Evolutionary conservation across 2,888 invertebrate genomes (phyloP).

Genomic region (Habrosyne pyritoides): DNA sequence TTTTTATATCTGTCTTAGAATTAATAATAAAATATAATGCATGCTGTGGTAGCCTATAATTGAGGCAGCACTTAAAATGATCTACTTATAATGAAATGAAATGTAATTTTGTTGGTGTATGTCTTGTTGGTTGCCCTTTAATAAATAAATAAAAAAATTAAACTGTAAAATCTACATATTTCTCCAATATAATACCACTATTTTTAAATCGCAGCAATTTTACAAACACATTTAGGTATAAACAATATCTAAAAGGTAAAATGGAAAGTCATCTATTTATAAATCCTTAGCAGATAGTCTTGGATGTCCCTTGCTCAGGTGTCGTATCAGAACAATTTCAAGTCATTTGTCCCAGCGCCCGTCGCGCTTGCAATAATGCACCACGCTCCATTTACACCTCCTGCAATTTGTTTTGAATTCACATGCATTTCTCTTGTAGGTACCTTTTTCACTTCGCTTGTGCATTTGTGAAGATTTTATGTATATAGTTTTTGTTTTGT

Average conservation of each 20-base stretch:
- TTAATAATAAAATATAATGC: too few species aligned
- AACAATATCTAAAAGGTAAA: not conserved
- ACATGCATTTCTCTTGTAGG: slow-evolving; percentile 52
- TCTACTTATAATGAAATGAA: too few species aligned
- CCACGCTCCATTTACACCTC: slow-evolving; percentile 64
- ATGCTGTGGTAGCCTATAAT: too few species aligned
- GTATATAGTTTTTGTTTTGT: slow-evolving; percentile 14
- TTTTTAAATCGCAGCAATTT: not conserved
- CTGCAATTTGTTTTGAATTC: slow-evolving; percentile 67
- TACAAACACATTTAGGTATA: not conserved
- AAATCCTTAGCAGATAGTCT: slow-evolving; percentile 20
- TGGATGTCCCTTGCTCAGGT: slow-evolving; percentile 47
- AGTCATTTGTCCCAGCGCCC: slow-evolving; percentile 32
- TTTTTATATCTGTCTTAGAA: too few species aligned
- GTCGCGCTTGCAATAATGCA: slow-evolving; percentile 41
- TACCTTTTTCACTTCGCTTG: slow-evolving; percentile 46
- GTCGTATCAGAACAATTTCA: slow-evolving; percentile 63
- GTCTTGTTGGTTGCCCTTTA: too few species aligned
- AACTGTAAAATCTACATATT: not conserved
- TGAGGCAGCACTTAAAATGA: too few species aligned
- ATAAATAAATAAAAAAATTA: not conserved
- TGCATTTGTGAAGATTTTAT: slow-evolving; percentile 34
- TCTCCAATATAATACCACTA: not conserved
- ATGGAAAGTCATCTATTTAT: slow-evolving; percentile 28
- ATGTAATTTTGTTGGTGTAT: too few species aligned